Evolutionary conservation across 2,797 vertebrate genomes (phyloP).

Genomic region (Discoglossus pictus): DNA sequence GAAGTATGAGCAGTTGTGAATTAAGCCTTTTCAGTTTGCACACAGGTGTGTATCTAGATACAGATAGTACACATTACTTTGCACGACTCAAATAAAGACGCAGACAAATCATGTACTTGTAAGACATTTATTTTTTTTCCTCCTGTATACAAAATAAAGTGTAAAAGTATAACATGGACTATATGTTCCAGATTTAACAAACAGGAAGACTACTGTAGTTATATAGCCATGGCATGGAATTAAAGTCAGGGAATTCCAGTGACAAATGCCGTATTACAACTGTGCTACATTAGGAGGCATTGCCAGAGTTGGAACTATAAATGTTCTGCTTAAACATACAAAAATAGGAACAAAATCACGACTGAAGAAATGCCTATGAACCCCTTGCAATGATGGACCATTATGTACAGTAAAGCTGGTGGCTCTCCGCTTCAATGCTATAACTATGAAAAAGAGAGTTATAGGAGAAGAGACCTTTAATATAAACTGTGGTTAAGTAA

Average conservation of each 20-base stretch:
- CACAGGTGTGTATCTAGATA: no score
- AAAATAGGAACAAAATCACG: background rate
- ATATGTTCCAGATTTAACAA: slow-evolving; percentile 20
- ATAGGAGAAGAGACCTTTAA: no score
- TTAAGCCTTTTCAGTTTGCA: no score
- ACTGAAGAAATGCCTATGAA: background rate
- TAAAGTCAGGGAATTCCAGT: slow-evolving; percentile 29
- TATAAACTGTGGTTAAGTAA: no score
- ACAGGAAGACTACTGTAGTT: slow-evolving; percentile 52
- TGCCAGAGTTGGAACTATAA: background rate
- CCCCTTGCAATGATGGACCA: background rate
- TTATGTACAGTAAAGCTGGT: background rate
- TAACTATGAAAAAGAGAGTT: no score
- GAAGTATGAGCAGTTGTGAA: no score
- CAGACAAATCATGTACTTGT: slow-evolving; percentile 60
- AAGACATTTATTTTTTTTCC: slow-evolving; percentile 68
- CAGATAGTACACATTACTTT: background rate
- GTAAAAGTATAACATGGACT: slow-evolving; percentile 52
- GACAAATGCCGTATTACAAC: slow-evolving; percentile 30
- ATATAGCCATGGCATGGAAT: slow-evolving; percentile 26
- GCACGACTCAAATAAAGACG: slow-evolving; percentile 62
- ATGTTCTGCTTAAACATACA: background rate
- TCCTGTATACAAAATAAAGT: slow-evolving; percentile 55
- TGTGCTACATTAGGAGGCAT: background rate
- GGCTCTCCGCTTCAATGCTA: no score